These are phyloP conservation scores for Cephalopterus ornatus DNA, from an alignment of 2,113 vertebrate genomes.

Conservation along the genomic window DNA sequence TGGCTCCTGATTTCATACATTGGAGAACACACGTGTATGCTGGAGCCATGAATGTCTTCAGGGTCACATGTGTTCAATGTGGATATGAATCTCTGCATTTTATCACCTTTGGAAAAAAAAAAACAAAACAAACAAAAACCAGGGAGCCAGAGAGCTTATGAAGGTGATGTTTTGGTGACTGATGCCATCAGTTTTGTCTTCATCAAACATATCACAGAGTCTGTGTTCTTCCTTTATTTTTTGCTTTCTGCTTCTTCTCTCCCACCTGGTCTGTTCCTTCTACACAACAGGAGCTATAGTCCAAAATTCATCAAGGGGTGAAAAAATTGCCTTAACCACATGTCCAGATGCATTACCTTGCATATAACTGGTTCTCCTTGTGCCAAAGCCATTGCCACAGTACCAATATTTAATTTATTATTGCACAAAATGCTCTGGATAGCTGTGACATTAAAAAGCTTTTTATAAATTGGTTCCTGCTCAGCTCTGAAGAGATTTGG, in stretches of 20 bases:
- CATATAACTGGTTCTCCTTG: background rate
- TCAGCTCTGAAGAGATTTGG: background rate
- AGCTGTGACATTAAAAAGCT: background rate
- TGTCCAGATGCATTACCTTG: background rate
- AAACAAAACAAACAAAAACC: background rate
- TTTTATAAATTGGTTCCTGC: background rate
- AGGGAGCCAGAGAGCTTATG: background rate
- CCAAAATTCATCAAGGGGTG: background rate
- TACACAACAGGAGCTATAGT: background rate
- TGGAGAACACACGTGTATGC: background rate
- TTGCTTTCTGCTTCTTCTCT: background rate
- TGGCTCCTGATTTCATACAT: background rate
- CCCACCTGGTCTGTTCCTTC: background rate
- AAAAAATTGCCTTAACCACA: background rate
- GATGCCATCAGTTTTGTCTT: background rate
- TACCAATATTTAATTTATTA: background rate
- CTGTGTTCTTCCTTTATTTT: background rate
- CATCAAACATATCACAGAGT: background rate
- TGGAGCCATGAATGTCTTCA: background rate
- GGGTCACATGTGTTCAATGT: rapidly evolving
- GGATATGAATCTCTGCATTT: background rate
- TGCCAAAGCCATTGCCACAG: background rate
- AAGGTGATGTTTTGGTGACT: background rate
- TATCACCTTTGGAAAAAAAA: background rate
- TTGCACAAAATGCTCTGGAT: background rate